Conservation (phyloP, 2,888 invertebrate species). For the Thecocarcelia acutangulata region DNA sequence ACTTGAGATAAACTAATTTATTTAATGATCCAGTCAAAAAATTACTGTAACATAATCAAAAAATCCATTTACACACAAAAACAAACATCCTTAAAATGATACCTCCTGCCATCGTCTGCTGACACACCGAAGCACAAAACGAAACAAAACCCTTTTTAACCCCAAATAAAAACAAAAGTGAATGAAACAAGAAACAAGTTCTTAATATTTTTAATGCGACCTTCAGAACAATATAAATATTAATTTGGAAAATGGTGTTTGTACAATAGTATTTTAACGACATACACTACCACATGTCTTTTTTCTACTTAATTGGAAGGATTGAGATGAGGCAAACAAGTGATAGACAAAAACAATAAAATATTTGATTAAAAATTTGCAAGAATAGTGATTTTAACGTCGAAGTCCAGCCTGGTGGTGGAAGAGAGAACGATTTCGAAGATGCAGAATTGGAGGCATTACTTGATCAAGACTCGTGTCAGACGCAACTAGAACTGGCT, state of each 20-base stretch:
- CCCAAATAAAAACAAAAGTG: constrained; percentile 7
- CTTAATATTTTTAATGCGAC: constrained; percentile 60
- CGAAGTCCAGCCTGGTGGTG: no score
- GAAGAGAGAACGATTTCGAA: no score
- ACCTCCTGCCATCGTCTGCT: constrained; percentile 26
- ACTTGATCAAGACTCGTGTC: no score
- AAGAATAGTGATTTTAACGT: no score
- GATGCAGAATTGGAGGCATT: no score
- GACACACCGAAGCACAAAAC: not conserved
- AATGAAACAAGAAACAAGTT: constrained; percentile 47
- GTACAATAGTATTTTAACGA: constrained; percentile 6
- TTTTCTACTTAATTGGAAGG: not conserved
- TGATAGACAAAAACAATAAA: not conserved
- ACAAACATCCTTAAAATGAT: constrained; percentile 26
- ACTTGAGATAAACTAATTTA: constrained; percentile 65
- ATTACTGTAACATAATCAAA: constrained; percentile 23
- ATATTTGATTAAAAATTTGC: no score
- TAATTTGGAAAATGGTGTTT: constrained; percentile 54
- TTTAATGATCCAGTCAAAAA: constrained; percentile 54
- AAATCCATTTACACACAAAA: constrained; percentile 17
- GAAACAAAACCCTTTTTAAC: constrained; percentile 46
- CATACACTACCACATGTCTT: not conserved
- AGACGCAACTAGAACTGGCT: no score
- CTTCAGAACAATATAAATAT: constrained; percentile 64
- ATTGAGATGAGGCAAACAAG: not conserved